Evolutionary conservation across 2,888 invertebrate genomes (phyloP), one percentile per base, ranked within the genome.

Genomic region (Parnassius orleans): DNA sequence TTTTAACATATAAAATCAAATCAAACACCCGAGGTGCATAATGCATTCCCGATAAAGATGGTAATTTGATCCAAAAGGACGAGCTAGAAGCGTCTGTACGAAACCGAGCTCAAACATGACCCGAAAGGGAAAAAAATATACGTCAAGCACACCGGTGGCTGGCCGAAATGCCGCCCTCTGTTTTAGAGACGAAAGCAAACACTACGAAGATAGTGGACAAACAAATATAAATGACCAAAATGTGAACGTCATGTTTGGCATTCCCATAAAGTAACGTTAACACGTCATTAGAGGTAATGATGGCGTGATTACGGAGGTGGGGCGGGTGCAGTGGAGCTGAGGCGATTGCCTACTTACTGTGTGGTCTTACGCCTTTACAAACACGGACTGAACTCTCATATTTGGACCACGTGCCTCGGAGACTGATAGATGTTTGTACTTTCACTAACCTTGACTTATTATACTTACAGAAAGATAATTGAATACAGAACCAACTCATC

Each of bases 241-340:
- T 90, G 84, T 90, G 90, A 86, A 86, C 90, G 90, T 88, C 88
- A 87, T 90, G 91, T 91, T 91, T 91, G 90, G 90, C 90, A 90
- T 91, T 90, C 91, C 90, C 91, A 90, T 91, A 91, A 90, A 89
- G 88, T 83, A 84, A 86, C 86, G 90, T 90, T 91, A 91, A 90
- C 91, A 90, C 91, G 88, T 91, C 89, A 91, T 90, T 91, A 91
- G 86, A 87, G 85, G 89, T 89, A 90, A 90, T 91, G 90, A 91
- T 90, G 90, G 83, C 84, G 80, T 90, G 87, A 90, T 90, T 90
- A 89, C 86, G 80, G 78, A 81, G 81, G 84, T 81, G 80, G 83
- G 82, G 85, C 81, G 77, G 80, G 82, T 81, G 80, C 83, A 80
- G 77, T 81, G 81, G 82, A 83, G 83, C 78, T 78, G 83, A 81